These are phyloP conservation scores for Bostrychus sinensis DNA, from an alignment of 2,113 vertebrate genomes.

Conservation along the genomic window DNA sequence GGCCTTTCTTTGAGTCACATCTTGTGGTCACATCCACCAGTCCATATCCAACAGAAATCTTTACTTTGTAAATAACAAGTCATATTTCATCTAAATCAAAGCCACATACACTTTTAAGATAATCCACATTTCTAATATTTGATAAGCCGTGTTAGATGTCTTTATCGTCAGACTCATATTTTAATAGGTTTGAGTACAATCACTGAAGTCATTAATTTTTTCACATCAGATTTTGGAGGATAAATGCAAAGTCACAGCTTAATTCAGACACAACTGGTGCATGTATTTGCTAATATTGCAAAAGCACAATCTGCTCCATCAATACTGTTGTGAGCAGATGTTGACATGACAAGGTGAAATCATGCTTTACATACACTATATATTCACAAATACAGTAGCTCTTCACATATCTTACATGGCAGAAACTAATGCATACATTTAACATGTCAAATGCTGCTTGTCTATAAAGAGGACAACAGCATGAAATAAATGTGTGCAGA, in stretches of 20 bases:
- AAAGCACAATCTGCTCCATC: no score
- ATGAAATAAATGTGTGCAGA: conserved; percentile 4
- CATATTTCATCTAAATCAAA: background rate
- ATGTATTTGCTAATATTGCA: conserved; percentile 17
- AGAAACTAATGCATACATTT: background rate
- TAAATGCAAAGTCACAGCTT: background rate
- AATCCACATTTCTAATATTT: background rate
- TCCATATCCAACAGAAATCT: background rate
- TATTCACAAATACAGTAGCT: background rate
- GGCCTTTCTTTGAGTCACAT: background rate
- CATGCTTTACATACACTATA: background rate
- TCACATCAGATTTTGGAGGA: background rate
- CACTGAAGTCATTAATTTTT: background rate
- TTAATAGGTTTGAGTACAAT: background rate
- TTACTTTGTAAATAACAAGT: background rate
- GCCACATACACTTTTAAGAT: background rate
- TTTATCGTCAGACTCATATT: no score
- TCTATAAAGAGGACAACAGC: background rate
- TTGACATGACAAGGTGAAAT: conserved; percentile 27
- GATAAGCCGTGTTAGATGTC: background rate
- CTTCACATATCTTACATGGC: background rate
- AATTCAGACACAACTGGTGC: conserved; percentile 7
- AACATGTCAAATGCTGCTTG: background rate
- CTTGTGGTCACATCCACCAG: no score
- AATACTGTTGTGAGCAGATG: no score